Evolutionary conservation across 2,113 vertebrate genomes (phyloP).

Genomic region (Eira barbara): DNA sequence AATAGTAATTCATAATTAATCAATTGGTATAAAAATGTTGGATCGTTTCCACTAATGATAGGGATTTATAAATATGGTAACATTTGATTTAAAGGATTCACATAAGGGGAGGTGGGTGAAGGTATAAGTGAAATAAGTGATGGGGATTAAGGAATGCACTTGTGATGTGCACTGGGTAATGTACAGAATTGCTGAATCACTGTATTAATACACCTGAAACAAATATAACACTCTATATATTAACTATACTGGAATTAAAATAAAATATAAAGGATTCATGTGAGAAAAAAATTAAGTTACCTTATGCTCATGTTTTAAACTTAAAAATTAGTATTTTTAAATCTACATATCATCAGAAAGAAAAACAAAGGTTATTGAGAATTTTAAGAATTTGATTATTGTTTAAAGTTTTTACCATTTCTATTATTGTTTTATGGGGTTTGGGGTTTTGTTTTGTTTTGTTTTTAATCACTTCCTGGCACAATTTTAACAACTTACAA

Average conservation of each 20-base stretch:
- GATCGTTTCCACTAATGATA: not conserved
- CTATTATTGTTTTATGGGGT: not conserved
- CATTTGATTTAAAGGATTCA: not conserved
- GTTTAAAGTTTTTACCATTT: not conserved
- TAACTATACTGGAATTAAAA: not conserved
- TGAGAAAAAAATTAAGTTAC: not conserved
- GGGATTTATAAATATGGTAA: not conserved
- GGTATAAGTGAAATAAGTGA: not conserved
- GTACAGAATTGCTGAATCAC: not conserved
- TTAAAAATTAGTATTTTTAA: constrained; percentile 41
- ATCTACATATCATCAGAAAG: constrained; percentile 13
- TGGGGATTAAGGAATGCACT: not conserved
- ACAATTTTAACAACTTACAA: constrained; percentile 30
- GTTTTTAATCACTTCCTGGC: not conserved
- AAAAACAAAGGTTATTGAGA: not conserved
- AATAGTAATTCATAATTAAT: not conserved
- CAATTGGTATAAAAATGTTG: not conserved
- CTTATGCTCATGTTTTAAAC: not conserved
- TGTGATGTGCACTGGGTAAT: not conserved
- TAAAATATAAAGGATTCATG: not conserved
- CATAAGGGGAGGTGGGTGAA: not conserved
- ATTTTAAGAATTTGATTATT: not conserved
- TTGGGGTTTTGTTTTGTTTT: not conserved
- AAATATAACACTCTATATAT: not conserved
- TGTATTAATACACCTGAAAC: not conserved